Percentiles rank a stretch among this genome's conserved stretches.
Conservation (phyloP, 2,113 vertebrate species). For the Holacanthus passer region DNA sequence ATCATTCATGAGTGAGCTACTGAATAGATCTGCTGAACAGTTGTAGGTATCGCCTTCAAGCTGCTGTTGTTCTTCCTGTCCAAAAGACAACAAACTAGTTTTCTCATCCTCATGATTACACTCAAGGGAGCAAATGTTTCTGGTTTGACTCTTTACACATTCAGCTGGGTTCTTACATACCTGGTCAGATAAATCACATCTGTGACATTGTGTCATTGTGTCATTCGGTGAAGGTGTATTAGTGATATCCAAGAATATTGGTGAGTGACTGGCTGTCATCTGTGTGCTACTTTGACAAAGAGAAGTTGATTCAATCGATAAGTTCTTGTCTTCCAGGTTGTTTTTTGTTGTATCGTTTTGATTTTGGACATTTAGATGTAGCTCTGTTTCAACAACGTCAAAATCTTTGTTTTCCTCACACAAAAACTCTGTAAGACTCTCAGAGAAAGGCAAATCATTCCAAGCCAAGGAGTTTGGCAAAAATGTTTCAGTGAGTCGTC, state of each 20-base stretch:
- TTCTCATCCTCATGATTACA: neutral
- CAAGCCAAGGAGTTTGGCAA: constrained; percentile 41
- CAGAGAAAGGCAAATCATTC: constrained; percentile 76
- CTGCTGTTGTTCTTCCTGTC: constrained; percentile 35
- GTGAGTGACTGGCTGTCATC: neutral
- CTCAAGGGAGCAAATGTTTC: neutral
- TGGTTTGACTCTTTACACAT: constrained; percentile 3
- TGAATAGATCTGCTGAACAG: constrained; percentile 79
- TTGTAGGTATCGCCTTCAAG: constrained; percentile 56
- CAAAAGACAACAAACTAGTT: constrained; percentile 4
- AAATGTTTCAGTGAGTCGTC: neutral
- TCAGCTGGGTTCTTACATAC: neutral
- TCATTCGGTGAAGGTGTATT: neutral
- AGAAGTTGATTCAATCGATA: constrained; percentile 1
- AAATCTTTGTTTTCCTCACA: constrained; percentile 48
- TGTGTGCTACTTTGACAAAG: constrained; percentile 9
- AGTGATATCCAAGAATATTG: constrained; percentile 26
- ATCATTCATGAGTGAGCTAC: constrained; percentile 9
- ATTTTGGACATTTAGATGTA: neutral
- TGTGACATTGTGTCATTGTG: no score
- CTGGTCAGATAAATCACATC: constrained; percentile 7
- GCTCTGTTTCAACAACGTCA: constrained; percentile 4
- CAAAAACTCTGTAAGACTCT: constrained; percentile 73
- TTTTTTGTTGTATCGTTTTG: neutral
- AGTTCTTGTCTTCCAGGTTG: neutral